Evolutionary conservation across 2,888 invertebrate species (phyloP).

Genomic region (Ormyrus rosae): DNA sequence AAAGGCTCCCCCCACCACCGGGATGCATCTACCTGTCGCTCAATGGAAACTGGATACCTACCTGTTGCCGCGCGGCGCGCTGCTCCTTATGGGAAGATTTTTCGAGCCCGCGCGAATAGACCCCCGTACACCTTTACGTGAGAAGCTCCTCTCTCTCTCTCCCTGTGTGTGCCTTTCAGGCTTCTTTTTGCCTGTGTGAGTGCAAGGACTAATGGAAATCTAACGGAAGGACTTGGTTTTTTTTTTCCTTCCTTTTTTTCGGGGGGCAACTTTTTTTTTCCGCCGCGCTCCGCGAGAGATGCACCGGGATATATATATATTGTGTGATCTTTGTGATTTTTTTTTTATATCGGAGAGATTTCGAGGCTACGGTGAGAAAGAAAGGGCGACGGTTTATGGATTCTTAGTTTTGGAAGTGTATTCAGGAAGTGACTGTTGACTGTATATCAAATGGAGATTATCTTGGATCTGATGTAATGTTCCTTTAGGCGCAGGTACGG

Average conservation of each 20-base stretch:
- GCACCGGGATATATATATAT: conserved; percentile 10
- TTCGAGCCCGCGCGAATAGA: conserved; percentile 56
- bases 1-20: conserved; percentile 17
- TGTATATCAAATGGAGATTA: not conserved
- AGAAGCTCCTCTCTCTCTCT: conserved; percentile 29
- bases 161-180: not conserved
- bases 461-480: no score
- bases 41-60: conserved; percentile 74
- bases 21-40: conserved; percentile 70
- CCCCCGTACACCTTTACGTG: not conserved
- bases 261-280: no score
- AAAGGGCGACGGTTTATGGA: conserved; percentile 7
- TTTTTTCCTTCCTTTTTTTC: not conserved
- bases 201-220: conserved; percentile 48
- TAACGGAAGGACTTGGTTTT: conserved; percentile 53
- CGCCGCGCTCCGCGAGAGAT: not conserved
- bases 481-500: no score
- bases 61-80: conserved; percentile 68
- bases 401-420: not conserved
- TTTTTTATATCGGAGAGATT: conserved; percentile 15
- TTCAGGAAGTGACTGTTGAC: conserved; percentile 20
- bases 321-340: conserved; percentile 43
- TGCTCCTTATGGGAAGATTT: conserved; percentile 68
- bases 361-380: conserved; percentile 6
- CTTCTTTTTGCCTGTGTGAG: conserved; percentile 8